A percentile compares a stretch with the other conserved stretches of the same genome.
Conservation (phyloP, 2,113 vertebrate species). For the Corythoichthys haematopterus region DNA sequence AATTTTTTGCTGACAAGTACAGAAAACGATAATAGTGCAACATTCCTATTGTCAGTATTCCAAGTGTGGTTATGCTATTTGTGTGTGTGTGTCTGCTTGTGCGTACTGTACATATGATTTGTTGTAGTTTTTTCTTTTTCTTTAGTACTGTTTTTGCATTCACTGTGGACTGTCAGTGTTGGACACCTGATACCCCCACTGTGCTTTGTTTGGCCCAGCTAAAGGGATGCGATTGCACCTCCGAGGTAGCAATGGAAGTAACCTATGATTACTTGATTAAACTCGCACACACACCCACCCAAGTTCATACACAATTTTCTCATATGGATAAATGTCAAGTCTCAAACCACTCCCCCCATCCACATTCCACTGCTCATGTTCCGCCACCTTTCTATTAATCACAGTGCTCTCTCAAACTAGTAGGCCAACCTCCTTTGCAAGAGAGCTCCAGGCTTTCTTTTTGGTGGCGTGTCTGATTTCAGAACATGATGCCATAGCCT, state of each 20-base stretch:
- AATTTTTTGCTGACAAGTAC: background rate
- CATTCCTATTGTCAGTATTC: background rate
- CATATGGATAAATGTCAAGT: constrained; percentile 51
- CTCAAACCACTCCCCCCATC: constrained; percentile 9
- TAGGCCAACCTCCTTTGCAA: constrained; percentile 16
- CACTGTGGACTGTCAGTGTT: constrained; percentile 27
- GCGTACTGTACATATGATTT: too few relatives aligned
- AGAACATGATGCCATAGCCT: constrained; percentile 52
- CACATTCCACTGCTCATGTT: constrained; percentile 35
- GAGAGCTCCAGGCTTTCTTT: constrained; percentile 31
- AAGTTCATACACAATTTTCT: constrained; percentile 25
- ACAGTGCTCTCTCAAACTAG: constrained; percentile 35
- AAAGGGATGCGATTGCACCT: constrained; percentile 65
- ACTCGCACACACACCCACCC: background rate
- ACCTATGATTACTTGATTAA: constrained; percentile 52
- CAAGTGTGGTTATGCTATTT: background rate
- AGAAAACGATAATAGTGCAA: background rate
- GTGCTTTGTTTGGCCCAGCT: constrained; percentile 54
- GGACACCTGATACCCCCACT: constrained; percentile 56
- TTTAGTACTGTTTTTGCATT: constrained; percentile 46
- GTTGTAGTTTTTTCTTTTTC: background rate
- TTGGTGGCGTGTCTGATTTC: constrained; percentile 58
- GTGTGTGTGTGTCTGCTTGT: background rate
- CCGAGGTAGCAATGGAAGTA: constrained; percentile 56
- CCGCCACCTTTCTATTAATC: constrained; percentile 54